Evolutionary conservation across 2,113 vertebrate species (phyloP).

Genomic region (Heterotilapia buettikoferi): DNA sequence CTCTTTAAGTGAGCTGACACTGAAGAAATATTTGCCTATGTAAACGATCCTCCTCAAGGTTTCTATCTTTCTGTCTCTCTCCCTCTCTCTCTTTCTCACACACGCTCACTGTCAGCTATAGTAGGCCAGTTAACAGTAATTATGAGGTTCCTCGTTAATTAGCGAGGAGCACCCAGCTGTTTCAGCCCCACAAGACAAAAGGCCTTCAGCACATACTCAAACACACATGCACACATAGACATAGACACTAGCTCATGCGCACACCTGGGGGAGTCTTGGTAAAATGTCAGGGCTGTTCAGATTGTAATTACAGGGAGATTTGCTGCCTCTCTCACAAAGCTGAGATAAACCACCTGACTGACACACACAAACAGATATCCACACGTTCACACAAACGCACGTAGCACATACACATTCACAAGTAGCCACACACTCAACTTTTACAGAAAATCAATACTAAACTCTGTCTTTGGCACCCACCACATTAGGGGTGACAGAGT

Average conservation of each 20-base stretch:
- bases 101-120: constrained; percentile 30
- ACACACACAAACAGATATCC: constrained; percentile 7
- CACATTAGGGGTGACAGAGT: background rate
- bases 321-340: constrained; percentile 47
- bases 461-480: background rate
- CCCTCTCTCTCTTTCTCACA: background rate
- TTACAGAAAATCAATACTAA: constrained; percentile 28
- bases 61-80: constrained; percentile 7
- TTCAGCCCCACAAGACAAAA: constrained; percentile 66
- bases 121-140: constrained; percentile 66
- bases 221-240: constrained; percentile 1
- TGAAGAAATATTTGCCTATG: background rate
- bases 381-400: background rate
- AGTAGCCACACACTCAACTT: constrained; percentile 3
- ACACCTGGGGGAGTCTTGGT: constrained; percentile 50
- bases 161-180: constrained; percentile 69
- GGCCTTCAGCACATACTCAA: constrained; percentile 31
- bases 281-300: constrained; percentile 63
- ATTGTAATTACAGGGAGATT: constrained; percentile 66
- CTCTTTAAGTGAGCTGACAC: background rate
- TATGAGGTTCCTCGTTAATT: constrained; percentile 67
- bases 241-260: background rate
- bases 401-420: background rate
- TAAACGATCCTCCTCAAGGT: background rate
- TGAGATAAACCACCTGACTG: constrained; percentile 49